Evolutionary conservation across 2,888 invertebrate genomes (phyloP), one percentile per base, ranked within the genome.

Genomic region (Scaptodrosophila latifasciaeformis): DNA sequence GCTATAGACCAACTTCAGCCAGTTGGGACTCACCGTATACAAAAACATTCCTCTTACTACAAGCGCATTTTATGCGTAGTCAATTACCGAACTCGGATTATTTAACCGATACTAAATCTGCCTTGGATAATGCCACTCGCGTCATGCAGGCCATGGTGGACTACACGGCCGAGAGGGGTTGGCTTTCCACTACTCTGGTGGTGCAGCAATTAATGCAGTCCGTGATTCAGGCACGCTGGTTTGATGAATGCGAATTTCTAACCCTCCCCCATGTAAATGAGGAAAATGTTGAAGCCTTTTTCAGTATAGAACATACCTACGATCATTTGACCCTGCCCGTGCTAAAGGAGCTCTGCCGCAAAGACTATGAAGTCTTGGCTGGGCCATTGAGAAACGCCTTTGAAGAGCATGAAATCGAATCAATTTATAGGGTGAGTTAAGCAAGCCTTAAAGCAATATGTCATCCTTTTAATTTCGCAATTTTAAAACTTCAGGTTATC

Each of bases 111-210:
- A 91, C 96, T 30, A 99, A 99, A 87, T 96, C 96, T 10, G 96
- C 98, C 0, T 88, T 99, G 45, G 99, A 99, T 87, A 98, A 99
- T 86, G 92, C 97, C 13, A 93, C 98, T 37, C 91, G 99, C 82
- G 95, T 99, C 62, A 87, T 98, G 67, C 97, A 97, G 89, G 97
- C 98, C 15, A 96, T 99, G 95, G 92, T 99, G 75, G 99, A 99
- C 87, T 92, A 96, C 9, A 91, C 92, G 37, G 95, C 97, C 0
- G 95, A 97, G 84, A 90, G 92, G 69, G 97, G 97, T 43, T 98
- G 96, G 96, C 87, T 99, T 5, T 89, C 91, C 3, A 92, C 93
- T 1, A 91, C 95, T 0, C 85, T 99, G 10, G 90, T 90, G 52
- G 89, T 94, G 52, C 93, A 95, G 68, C 89, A 91, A 63, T 71